Conservation (phyloP, 2,888 invertebrate species). For the Neuroscelio doddi region DNA sequence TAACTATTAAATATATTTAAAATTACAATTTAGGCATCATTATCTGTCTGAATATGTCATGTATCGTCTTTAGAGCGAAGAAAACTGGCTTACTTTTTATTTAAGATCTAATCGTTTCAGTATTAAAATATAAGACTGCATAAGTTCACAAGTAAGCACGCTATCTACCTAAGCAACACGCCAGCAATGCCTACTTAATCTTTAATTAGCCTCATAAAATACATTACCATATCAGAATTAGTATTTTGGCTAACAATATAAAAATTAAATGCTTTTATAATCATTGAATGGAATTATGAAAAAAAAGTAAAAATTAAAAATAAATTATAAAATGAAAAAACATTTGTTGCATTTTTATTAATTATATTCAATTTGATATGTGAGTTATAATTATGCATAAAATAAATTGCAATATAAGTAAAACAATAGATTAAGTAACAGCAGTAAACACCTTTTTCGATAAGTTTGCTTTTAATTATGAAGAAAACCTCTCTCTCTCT, state of each 20-base stretch:
- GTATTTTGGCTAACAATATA: no score
- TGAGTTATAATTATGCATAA: neutral
- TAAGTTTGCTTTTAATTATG: slow-evolving; percentile 46
- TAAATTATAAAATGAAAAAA: no score
- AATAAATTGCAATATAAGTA: neutral
- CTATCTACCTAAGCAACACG: slow-evolving; percentile 30
- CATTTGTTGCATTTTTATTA: no score
- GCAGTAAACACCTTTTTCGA: slow-evolving; percentile 17
- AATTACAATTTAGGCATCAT: no score
- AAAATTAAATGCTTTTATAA: no score
- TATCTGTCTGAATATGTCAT: no score
- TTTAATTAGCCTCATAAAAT: slow-evolving; percentile 24
- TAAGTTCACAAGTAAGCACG: slow-evolving; percentile 11
- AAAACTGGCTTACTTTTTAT: slow-evolving; percentile 22
- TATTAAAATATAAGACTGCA: slow-evolving; percentile 12
- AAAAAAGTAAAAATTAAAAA: no score
- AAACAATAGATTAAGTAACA: neutral
- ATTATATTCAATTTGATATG: no score
- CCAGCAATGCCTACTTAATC: slow-evolving; percentile 19
- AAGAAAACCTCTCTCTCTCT: slow-evolving; percentile 26
- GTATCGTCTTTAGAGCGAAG: no score
- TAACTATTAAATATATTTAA: no score
- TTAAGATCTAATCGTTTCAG: slow-evolving; percentile 18
- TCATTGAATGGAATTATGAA: no score
- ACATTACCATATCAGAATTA: neutral